Conservation (phyloP, 2,888 invertebrate species). For the Criorhina ranunculi region DNA sequence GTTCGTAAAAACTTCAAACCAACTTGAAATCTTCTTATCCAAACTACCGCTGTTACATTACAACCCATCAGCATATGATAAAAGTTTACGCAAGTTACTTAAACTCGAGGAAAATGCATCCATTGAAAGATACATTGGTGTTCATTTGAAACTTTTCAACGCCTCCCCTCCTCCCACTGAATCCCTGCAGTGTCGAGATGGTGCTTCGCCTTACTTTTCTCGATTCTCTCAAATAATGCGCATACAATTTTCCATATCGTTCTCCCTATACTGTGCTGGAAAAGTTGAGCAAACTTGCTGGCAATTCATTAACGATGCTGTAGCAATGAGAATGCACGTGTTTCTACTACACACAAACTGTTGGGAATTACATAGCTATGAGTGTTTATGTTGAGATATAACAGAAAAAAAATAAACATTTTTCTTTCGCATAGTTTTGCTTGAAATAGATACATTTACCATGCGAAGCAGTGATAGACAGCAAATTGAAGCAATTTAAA, state of each 20-base stretch:
- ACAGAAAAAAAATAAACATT: constrained; percentile 4
- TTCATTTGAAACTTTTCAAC: constrained; percentile 69
- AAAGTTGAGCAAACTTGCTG: constrained; percentile 69
- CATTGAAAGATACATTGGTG: constrained; percentile 71
- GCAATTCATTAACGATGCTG: constrained; percentile 59
- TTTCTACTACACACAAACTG: constrained; percentile 36
- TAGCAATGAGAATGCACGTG: constrained; percentile 60
- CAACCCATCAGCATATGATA: constrained; percentile 60
- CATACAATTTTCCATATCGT: constrained; percentile 60
- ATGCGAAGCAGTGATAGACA: constrained; percentile 29
- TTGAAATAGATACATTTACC: constrained; percentile 60
- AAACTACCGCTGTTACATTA: constrained; percentile 1
- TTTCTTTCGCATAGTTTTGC: constrained; percentile 55
- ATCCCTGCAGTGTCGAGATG: constrained; percentile 14
- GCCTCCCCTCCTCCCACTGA: constrained; percentile 29
- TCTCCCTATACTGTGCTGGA: constrained; percentile 54
- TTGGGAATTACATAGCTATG: constrained; percentile 19
- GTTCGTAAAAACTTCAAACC: constrained; percentile 34
- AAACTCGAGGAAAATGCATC: constrained; percentile 59
- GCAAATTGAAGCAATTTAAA: constrained; percentile 66
- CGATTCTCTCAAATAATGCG: constrained; percentile 11
- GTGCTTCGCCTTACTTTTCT: neutral
- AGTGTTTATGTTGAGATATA: constrained; percentile 18
- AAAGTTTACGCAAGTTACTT: constrained; percentile 69
- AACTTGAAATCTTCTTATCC: constrained; percentile 8